phyloP scores from a whole-genome alignment of 2,113 vertebrate species.

The Gymnogyps californianus region DNA sequence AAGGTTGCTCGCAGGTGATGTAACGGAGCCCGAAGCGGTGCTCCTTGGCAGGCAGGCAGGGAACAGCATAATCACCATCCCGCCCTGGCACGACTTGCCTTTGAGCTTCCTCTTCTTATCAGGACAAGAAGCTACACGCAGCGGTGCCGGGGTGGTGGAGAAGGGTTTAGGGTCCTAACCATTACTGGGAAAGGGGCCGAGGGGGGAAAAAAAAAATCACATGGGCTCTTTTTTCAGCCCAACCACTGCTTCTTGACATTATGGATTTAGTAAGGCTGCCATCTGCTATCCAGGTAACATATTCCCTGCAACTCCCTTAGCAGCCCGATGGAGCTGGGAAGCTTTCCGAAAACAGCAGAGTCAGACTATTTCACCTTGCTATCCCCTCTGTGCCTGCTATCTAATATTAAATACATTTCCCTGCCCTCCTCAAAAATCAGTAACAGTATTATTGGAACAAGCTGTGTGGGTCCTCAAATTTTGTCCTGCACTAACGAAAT shows the following conservation, averaged over 20 bases:
- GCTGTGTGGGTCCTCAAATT: background rate
- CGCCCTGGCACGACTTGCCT: background rate
- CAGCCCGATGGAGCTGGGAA: background rate
- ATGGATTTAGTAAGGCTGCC: background rate
- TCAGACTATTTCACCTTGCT: background rate
- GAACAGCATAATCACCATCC: background rate
- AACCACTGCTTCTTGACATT: background rate
- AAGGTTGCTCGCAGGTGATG: background rate
- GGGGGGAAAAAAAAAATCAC: fast-evolving
- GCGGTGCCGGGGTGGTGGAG: background rate
- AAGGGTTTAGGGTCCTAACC: background rate
- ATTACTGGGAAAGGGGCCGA: background rate
- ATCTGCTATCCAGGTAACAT: background rate
- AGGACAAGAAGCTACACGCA: background rate
- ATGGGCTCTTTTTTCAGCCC: background rate
- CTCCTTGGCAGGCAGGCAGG: background rate
- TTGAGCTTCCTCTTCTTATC: background rate
- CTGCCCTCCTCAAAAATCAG: background rate
- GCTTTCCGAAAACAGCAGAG: background rate
- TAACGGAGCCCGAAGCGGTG: background rate
- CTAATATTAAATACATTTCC: background rate
- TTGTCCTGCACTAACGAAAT: background rate
- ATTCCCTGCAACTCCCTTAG: background rate
- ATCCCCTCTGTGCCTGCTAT: background rate
- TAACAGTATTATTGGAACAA: background rate